A percentile compares a stretch with the other conserved stretches of the same genome.
phyloP scores from a whole-genome alignment of 37 sponge, comb jelly and placozoan species.

The Eunapius fragilis region DNA sequence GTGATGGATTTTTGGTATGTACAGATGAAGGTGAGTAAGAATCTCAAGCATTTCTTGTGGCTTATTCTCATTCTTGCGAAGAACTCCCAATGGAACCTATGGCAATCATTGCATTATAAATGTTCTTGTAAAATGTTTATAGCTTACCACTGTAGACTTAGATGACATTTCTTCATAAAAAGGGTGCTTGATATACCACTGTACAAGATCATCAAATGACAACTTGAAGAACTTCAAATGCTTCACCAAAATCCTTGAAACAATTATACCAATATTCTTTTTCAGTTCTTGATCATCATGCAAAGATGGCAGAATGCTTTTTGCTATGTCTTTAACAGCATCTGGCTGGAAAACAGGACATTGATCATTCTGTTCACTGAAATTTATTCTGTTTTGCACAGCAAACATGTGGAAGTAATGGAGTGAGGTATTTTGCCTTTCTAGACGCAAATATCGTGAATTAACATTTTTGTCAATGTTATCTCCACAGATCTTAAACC shows the following conservation, averaged over 20 bases:
- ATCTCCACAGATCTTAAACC: too few relatives aligned
- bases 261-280: not conserved
- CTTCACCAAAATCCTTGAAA: not conserved
- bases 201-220: not conserved
- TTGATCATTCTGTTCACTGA: not conserved
- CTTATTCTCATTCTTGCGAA: slow-evolving; percentile 14
- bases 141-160: slow-evolving; percentile 15
- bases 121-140: not conserved
- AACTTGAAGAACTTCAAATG: not conserved
- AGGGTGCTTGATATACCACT: too few relatives aligned
- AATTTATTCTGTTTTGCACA: not conserved
- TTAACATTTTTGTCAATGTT: too few relatives aligned
- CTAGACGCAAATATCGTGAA: too few relatives aligned
- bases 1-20: not conserved
- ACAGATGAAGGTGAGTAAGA: slow-evolving; percentile 5
- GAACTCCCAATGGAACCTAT: slow-evolving; percentile 12
- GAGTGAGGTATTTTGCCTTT: too few relatives aligned
- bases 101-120: not conserved
- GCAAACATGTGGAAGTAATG: slow-evolving; percentile 8
- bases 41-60: not conserved
- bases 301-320: not conserved
- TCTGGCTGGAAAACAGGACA: too few relatives aligned
- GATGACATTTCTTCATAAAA: slow-evolving; percentile 1
- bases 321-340: not conserved
- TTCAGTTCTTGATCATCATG: not conserved